Evolutionary conservation across 1,140 invertebrate species (phyloP), one percentile per base, ranked within the genome.

Genomic region (Neodiprion virginianus): DNA sequence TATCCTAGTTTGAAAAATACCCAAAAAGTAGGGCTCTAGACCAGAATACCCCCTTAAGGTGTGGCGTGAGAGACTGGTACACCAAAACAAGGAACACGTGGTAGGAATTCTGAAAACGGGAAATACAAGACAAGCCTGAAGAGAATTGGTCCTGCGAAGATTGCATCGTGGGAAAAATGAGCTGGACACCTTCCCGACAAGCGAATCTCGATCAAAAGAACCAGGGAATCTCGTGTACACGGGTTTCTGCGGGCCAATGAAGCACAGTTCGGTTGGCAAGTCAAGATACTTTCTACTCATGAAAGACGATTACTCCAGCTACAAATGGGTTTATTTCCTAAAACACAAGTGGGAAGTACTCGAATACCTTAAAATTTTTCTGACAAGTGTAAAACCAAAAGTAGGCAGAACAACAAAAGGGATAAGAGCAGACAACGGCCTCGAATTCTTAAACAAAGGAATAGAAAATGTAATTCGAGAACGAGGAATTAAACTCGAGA

Each of bases 221-320:
- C 21, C 71, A 28, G 75, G 79, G 47, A 78, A 85, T 67, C n/a
- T 85, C 40, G 72, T 85, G 50, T 86, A 89, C 75, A 82, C 83
- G 0, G 88, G 89, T 76, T 70, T 89, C 0, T 86, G 83, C 74
- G 88, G 89, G 23, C 88, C 86, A 12, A 87, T 90, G 84, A 79
- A 84, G 12, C 72, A 78, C 8, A 70, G n/a, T 21, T 87, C 85
- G 5, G 53, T 84, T 49, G 84, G 85, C 50, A 82, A 81, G n/a
- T 79, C 81, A 7, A 72, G 72, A 10, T 90, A 88, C 74, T 84
- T 87, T 49, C 23, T 88, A 1, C 86, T 88, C 0, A 87, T 90
- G 48, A 88, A 87, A 2, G 88, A 90, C 79, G 88, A 90, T 47
- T 86, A 71, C 69, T 80, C 84, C 8, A 77, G 84, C 61, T 88